Evolutionary conservation across 1,140 invertebrate genomes (phyloP).

Genomic region (Varroa destructor): DNA sequence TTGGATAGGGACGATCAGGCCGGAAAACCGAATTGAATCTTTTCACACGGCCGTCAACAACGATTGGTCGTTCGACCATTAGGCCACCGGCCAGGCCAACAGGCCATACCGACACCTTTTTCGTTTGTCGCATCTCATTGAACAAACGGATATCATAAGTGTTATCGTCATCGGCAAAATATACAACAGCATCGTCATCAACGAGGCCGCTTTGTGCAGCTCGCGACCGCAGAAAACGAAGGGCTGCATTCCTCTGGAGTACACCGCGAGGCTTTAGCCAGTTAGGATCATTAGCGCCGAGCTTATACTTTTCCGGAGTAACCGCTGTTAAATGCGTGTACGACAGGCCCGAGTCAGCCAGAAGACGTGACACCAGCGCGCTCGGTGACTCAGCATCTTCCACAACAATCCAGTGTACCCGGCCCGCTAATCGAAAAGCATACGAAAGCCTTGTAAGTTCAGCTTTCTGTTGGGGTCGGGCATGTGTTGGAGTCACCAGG

Average conservation of each 20-base stretch:
- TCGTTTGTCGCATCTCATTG: slow-evolving; percentile 69
- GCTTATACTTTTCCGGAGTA: slow-evolving; percentile 56
- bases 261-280: slow-evolving; percentile 89
- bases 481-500: slow-evolving; percentile 83
- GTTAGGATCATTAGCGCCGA: slow-evolving; percentile 55
- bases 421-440: slow-evolving; percentile 69
- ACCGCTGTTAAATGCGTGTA: slow-evolving; percentile 63
- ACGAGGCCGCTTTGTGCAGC: slow-evolving; percentile 45
- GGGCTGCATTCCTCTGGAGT: slow-evolving; percentile 74
- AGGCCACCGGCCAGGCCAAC: slow-evolving; percentile 85
- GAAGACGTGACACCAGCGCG: slow-evolving; percentile 60
- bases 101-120: slow-evolving; percentile 87
- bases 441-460: slow-evolving; percentile 80
- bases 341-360: slow-evolving; percentile 54
- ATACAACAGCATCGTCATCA: slow-evolving; percentile 63
- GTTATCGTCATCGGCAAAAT: slow-evolving; percentile 98
- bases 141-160: slow-evolving; percentile 78
- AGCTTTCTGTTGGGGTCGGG: slow-evolving; percentile 78
- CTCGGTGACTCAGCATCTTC: slow-evolving; percentile 70
- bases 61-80: slow-evolving; percentile 59
- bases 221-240: slow-evolving; percentile 61
- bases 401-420: slow-evolving; percentile 88
- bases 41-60: slow-evolving; percentile 56
- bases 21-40: slow-evolving; percentile 65
- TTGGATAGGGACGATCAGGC: slow-evolving; percentile 74